Percentiles rank a stretch among this genome's conserved stretches.
Conservation (phyloP, 2,888 invertebrate genomes). For the Theristus sp. region DNA sequence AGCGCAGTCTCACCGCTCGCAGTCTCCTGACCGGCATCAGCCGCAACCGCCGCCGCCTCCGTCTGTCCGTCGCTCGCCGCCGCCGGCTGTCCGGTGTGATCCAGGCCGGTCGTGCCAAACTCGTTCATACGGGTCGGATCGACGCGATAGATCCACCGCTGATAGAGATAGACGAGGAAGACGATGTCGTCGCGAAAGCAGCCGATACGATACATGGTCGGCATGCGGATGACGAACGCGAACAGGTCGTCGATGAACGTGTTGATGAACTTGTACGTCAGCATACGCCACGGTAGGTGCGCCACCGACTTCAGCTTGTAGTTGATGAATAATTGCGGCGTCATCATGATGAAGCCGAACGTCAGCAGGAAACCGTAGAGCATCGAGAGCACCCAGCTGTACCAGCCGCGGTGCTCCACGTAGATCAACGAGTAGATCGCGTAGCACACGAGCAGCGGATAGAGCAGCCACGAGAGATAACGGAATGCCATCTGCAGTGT, state of each 20-base stretch:
- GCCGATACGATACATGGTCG: constrained; percentile 85
- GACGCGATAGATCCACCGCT: constrained; percentile 93
- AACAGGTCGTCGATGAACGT: constrained; percentile 99
- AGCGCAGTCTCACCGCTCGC: not conserved
- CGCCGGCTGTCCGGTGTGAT: not conserved
- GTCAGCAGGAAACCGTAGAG: constrained; percentile 91
- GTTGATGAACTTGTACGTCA: constrained; percentile 87
- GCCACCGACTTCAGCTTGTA: constrained; percentile 98
- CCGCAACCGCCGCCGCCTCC: too few species aligned
- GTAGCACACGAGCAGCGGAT: constrained; percentile 78
- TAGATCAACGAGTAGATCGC: constrained; percentile 83
- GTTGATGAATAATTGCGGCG: constrained; percentile 98
- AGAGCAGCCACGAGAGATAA: constrained; percentile 86
- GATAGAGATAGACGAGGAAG: constrained; percentile 95
- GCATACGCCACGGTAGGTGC: constrained; percentile 96
- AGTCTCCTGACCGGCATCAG: not conserved
- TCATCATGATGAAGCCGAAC: constrained; percentile 99
- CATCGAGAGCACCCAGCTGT: constrained; percentile 87
- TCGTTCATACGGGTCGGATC: constrained; percentile 87
- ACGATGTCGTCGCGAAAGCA: constrained; percentile 97
- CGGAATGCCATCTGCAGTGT: constrained; percentile 56
- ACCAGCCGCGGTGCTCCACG: constrained; percentile 96
- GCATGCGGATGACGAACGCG: constrained; percentile 99
- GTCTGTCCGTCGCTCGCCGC: not conserved
- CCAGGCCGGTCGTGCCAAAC: constrained; percentile 70